Percentiles rank a stretch among this genome's conserved stretches.
These are phyloP conservation scores for Drosophila arawakana DNA, from an alignment of 1,140 invertebrate genomes.

Conservation along the genomic window DNA sequence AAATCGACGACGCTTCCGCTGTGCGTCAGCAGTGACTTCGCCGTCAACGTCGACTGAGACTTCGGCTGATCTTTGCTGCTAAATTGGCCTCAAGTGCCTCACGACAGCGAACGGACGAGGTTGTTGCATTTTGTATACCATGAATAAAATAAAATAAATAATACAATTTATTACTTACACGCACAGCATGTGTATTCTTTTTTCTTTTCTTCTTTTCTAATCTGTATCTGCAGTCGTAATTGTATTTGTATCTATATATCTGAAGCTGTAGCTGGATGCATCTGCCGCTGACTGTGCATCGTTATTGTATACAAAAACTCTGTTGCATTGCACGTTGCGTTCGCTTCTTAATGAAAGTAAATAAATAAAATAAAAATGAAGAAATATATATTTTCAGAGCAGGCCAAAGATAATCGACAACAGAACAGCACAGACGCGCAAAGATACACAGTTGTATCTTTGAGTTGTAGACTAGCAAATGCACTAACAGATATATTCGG, in stretches of 20 bases:
- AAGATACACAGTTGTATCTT: background rate
- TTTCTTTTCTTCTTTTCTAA: slow-evolving; percentile 17
- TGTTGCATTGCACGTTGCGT: slow-evolving; percentile 40
- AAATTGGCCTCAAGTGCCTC: slow-evolving; percentile 61
- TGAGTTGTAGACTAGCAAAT: background rate
- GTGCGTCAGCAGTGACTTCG: slow-evolving; percentile 37
- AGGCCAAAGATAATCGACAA: slow-evolving; percentile 46
- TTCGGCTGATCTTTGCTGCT: slow-evolving; percentile 51
- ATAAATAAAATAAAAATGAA: slow-evolving; percentile 81
- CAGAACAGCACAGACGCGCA: slow-evolving; percentile 24
- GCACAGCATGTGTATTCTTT: slow-evolving; percentile 52
- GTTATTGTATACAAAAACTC: slow-evolving; percentile 57
- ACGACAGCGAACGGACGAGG: slow-evolving; percentile 4
- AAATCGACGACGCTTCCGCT: slow-evolving; percentile 71
- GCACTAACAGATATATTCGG: background rate
- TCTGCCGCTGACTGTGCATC: slow-evolving; percentile 49
- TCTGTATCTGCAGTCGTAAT: background rate
- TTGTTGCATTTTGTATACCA: slow-evolving; percentile 17
- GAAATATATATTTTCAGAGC: slow-evolving; percentile 64
- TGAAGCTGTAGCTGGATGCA: slow-evolving; percentile 46
- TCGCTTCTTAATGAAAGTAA: slow-evolving; percentile 61
- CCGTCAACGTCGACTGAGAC: slow-evolving; percentile 11
- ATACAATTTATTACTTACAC: slow-evolving; percentile 74
- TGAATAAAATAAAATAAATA: slow-evolving; percentile 81
- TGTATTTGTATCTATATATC: slow-evolving; percentile 20